A percentile compares a stretch with the other conserved stretches of the same genome.
These are phyloP conservation scores for Caenorhabditis sp. DNA, from an alignment of 2,888 invertebrate species.

Conservation along the genomic window DNA sequence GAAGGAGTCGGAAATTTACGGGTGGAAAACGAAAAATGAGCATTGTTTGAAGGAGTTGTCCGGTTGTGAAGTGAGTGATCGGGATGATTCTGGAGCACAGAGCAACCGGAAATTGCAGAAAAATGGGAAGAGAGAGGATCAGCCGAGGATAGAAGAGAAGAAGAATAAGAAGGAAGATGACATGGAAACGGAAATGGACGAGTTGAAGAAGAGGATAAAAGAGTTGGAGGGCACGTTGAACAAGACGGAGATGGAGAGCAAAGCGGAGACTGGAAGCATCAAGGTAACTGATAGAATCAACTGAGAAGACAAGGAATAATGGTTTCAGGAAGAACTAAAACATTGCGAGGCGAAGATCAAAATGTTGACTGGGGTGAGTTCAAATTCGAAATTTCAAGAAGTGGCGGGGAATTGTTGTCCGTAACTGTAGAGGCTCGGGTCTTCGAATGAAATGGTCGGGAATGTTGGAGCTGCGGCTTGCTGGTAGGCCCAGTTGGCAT, in stretches of 20 bases:
- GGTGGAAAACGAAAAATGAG: constrained; percentile 34
- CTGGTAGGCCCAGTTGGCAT: constrained; percentile 51
- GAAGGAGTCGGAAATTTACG: constrained; percentile 48
- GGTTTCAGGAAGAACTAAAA: constrained; percentile 45
- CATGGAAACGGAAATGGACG: constrained; percentile 14
- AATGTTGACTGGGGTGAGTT: constrained; percentile 58
- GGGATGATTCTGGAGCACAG: constrained; percentile 1
- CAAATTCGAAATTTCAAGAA: too few relatives aligned
- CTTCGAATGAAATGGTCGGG: constrained; percentile 50
- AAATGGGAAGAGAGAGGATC: neutral
- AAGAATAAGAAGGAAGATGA: constrained; percentile 1
- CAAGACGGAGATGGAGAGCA: constrained; percentile 22
- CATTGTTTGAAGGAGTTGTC: constrained; percentile 33
- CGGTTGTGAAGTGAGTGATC: constrained; percentile 23
- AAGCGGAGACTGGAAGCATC: too few relatives aligned
- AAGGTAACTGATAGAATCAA: constrained; percentile 2
- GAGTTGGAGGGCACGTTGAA: constrained; percentile 12
- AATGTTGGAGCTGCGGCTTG: constrained; percentile 18
- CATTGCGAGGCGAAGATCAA: constrained; percentile 48
- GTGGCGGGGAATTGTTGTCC: constrained; percentile 39
- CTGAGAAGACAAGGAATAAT: constrained; percentile 3
- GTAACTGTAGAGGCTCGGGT: constrained; percentile 39
- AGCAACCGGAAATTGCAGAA: neutral
- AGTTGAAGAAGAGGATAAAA: constrained; percentile 17
- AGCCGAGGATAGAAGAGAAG: neutral